Conservation (phyloP, 53 echinoderm and acorn worm genomes). For the Paelopatides confundens region DNA sequence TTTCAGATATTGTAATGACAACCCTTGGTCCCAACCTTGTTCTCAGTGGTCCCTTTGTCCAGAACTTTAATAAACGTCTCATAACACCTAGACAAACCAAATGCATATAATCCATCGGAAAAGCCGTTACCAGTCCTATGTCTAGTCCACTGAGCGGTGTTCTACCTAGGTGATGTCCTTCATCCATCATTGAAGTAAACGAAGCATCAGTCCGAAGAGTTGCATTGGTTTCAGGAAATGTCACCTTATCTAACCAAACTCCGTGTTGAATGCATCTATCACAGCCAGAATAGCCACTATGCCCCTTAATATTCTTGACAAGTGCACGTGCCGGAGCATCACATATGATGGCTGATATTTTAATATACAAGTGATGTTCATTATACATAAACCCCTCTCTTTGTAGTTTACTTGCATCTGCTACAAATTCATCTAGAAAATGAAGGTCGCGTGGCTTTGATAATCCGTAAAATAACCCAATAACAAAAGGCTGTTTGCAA, state of each 20-base stretch:
- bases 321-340: conserved; percentile 64
- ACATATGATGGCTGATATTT: conserved; percentile 51
- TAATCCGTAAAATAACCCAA: conserved; percentile 1
- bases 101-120: conserved; percentile 50
- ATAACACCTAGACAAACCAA: conserved; percentile 54
- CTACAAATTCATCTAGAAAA: conserved; percentile 27
- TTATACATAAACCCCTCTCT: neutral
- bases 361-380: neutral
- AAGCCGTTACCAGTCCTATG: conserved; percentile 26
- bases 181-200: neutral
- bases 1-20: neutral
- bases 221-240: conserved; percentile 21
- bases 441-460: neutral
- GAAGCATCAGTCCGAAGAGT: neutral
- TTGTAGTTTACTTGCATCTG: neutral
- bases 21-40: conserved; percentile 38
- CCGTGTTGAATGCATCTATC: conserved; percentile 54
- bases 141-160: neutral
- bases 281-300: conserved; percentile 57
- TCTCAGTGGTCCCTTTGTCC: conserved; percentile 34
- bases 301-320: conserved; percentile 57
- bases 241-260: neutral
- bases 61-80: conserved; percentile 21
- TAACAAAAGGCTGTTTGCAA: neutral
- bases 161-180: neutral